phyloP scores from a whole-genome alignment of 2,797 vertebrate species.

The Chiloscyllium punctatum region DNA sequence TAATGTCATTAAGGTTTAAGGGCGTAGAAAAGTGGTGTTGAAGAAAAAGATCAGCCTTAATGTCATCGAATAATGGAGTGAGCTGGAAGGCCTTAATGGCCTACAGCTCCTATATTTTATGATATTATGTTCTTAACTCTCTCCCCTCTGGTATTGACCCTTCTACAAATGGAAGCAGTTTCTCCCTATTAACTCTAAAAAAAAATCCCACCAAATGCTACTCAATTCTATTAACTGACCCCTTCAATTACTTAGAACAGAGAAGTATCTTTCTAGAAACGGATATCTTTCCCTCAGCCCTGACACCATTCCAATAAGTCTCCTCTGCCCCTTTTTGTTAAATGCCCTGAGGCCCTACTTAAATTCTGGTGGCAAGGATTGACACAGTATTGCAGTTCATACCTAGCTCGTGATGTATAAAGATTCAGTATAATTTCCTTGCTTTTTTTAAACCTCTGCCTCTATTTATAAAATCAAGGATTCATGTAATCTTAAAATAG shows the following conservation, averaged over 20 bases:
- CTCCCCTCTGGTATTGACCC: neutral
- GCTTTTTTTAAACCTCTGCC: neutral
- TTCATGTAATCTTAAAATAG: neutral
- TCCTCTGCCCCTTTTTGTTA: neutral
- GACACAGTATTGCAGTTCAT: neutral
- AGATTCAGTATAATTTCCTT: neutral
- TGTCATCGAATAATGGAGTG: too few species aligned
- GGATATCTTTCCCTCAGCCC: too few species aligned
- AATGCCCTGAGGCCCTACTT: neutral
- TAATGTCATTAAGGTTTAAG: too few species aligned
- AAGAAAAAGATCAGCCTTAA: too few species aligned
- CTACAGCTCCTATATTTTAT: too few species aligned
- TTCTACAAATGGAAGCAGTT: neutral
- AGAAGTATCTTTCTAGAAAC: neutral
- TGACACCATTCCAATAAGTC: neutral
- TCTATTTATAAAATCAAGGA: neutral
- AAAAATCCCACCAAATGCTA: neutral
- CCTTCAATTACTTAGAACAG: neutral
- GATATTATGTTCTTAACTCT: neutral
- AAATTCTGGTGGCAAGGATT: neutral
- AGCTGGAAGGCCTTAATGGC: too few species aligned
- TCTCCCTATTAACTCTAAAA: neutral
- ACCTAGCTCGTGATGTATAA: neutral
- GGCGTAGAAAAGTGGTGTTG: too few species aligned
- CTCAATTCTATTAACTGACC: neutral